Percentiles rank a stretch among this genome's conserved stretches.
Evolutionary conservation across 1,140 invertebrate species (phyloP).

Genomic region (Contarinia nasturtii): DNA sequence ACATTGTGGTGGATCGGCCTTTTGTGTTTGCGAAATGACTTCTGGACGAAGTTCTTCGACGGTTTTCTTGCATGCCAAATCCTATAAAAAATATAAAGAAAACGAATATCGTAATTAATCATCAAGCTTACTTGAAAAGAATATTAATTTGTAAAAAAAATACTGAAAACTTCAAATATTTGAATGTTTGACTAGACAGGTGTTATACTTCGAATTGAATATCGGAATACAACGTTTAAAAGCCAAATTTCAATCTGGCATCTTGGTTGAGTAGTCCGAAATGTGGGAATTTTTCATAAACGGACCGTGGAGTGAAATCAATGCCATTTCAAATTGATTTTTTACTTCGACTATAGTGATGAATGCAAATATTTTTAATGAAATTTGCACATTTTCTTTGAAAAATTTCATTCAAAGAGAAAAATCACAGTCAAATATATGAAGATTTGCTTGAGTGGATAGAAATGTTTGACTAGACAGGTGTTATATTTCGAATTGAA

Average conservation of each 20-base stretch:
- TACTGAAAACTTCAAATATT: background rate
- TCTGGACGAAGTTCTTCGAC: slow-evolving; percentile 96
- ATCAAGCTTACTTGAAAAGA: no score
- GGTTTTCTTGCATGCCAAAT: slow-evolving; percentile 98
- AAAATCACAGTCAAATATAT: background rate
- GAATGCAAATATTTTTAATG: background rate
- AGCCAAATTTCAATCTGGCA: slow-evolving; percentile 1
- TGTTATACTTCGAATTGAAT: background rate
- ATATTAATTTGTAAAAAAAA: background rate
- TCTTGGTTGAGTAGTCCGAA: background rate
- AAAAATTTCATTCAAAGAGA: background rate
- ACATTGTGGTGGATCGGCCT: slow-evolving; percentile 86
- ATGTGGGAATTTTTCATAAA: background rate
- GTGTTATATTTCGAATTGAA: background rate
- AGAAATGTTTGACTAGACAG: background rate
- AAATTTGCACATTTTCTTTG: no score
- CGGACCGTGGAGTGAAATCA: background rate
- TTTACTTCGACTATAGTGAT: no score
- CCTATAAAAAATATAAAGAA: slow-evolving; percentile 30
- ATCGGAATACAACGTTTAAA: background rate
- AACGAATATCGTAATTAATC: background rate
- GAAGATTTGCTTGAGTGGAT: background rate
- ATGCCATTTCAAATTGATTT: background rate
- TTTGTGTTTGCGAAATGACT: slow-evolving; percentile 56
- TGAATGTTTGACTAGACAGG: slow-evolving; percentile 1